A percentile compares a stretch with the other conserved stretches of the same genome.
phyloP scores from a whole-genome alignment of 2,797 vertebrate genomes.

The Coracias cyanogaster region DNA sequence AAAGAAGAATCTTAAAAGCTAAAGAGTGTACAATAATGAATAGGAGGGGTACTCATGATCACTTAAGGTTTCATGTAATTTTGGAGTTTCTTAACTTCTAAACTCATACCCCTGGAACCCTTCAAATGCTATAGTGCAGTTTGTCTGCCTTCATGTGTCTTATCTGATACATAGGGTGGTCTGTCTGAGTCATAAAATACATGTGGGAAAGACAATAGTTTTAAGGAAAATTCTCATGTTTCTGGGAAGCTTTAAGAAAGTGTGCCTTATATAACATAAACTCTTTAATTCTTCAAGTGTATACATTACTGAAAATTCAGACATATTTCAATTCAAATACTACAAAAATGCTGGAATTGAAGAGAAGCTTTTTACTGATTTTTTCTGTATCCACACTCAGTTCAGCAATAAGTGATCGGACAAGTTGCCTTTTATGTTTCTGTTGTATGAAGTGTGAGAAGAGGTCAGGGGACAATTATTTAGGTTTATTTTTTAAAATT shows the following conservation, averaged over 20 bases:
- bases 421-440: slow-evolving; percentile 27
- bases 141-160: neutral
- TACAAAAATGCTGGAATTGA: neutral
- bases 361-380: neutral
- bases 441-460: neutral
- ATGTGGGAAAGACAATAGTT: neutral
- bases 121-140: neutral
- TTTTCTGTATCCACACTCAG: neutral
- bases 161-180: neutral
- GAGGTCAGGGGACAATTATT: slow-evolving; percentile 39
- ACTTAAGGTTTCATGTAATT: neutral
- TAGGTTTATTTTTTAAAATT: slow-evolving; percentile 42
- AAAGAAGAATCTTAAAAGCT: neutral
- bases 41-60: neutral
- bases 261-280: neutral
- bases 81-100: neutral
- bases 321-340: neutral
- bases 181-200: rapidly evolving
- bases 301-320: neutral
- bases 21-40: neutral
- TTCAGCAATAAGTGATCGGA: slow-evolving; percentile 12
- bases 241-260: neutral
- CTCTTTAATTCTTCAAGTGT: neutral
- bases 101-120: rapidly evolving
- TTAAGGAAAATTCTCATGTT: neutral